A percentile compares a stretch with the other conserved stretches of the same genome.
phyloP scores from a whole-genome alignment of 92 coral and sea anemone genomes.

The Meandrina meandrites region DNA sequence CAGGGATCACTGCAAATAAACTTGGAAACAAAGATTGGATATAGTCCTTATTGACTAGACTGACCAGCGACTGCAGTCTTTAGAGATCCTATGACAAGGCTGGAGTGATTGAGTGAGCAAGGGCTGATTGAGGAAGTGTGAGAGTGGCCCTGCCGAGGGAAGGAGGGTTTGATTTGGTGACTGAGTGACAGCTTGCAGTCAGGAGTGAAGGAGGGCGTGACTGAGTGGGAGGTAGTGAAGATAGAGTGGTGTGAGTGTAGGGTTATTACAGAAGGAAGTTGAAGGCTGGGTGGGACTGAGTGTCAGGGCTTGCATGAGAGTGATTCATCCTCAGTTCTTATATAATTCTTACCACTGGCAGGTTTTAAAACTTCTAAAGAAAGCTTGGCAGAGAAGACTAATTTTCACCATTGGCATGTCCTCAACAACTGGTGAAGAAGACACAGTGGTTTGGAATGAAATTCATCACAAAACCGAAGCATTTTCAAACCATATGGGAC shows the following conservation, averaged over 20 bases:
- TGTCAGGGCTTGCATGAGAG: background rate
- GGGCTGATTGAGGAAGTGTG: background rate
- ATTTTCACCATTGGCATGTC: constrained; percentile 86
- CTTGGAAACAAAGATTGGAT: no score
- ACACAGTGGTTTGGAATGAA: constrained; percentile 94
- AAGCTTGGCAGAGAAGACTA: constrained; percentile 88
- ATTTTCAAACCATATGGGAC: constrained; percentile 79
- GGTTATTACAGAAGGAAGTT: background rate
- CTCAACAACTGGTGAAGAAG: constrained; percentile 79
- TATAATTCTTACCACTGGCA: constrained; percentile 11
- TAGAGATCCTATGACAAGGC: no score
- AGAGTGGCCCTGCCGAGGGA: no score
- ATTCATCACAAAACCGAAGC: constrained; percentile 97
- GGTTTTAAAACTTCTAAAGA: constrained; percentile 72
- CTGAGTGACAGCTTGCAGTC: background rate
- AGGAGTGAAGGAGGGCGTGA: background rate
- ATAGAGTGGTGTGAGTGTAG: background rate
- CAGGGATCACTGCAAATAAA: no score
- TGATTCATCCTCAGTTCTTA: background rate
- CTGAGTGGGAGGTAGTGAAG: background rate
- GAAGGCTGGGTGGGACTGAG: background rate
- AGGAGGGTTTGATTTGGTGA: background rate
- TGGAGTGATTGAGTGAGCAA: background rate
- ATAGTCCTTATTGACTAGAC: no score
- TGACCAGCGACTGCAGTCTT: no score